phyloP scores from a whole-genome alignment of 2,888 invertebrate species.

The Cataglyphis livida region DNA sequence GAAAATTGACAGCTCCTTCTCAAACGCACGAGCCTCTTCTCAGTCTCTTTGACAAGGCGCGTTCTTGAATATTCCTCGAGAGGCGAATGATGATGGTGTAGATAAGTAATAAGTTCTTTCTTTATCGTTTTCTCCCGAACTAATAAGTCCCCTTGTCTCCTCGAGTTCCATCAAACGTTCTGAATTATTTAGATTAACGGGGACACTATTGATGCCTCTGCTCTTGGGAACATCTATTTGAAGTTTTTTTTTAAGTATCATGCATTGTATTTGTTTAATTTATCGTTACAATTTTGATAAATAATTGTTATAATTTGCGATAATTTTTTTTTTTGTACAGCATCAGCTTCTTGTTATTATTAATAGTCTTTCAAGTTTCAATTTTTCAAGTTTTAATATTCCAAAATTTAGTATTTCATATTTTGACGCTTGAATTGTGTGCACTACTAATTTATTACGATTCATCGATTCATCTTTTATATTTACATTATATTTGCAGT shows the following conservation, averaged over 20 bases:
- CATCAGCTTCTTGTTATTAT: neutral
- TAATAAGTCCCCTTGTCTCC: conserved; percentile 81
- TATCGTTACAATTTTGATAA: neutral
- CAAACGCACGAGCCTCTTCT: conserved; percentile 23
- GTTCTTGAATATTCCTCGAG: conserved; percentile 62
- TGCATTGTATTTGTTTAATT: neutral
- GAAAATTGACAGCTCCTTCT: conserved; percentile 76
- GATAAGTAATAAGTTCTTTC: conserved; percentile 84
- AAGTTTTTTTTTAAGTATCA: neutral
- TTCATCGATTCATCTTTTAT: neutral
- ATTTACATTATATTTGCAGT: neutral
- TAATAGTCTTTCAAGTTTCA: neutral
- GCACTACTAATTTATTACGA: neutral
- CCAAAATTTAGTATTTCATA: neutral
- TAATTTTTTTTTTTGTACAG: neutral
- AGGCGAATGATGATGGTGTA: conserved; percentile 65
- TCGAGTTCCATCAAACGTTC: conserved; percentile 78
- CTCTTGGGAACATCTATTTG: neutral
- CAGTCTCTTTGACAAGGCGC: conserved; percentile 46
- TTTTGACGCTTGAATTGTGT: neutral
- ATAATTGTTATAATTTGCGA: neutral
- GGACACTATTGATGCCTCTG: conserved; percentile 29
- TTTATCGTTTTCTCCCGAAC: conserved; percentile 81
- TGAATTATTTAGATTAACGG: conserved; percentile 82
- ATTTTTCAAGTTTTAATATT: neutral